Conservation (phyloP, 64 coral and sea anemone species). For the Stylophora pistillata region DNA sequence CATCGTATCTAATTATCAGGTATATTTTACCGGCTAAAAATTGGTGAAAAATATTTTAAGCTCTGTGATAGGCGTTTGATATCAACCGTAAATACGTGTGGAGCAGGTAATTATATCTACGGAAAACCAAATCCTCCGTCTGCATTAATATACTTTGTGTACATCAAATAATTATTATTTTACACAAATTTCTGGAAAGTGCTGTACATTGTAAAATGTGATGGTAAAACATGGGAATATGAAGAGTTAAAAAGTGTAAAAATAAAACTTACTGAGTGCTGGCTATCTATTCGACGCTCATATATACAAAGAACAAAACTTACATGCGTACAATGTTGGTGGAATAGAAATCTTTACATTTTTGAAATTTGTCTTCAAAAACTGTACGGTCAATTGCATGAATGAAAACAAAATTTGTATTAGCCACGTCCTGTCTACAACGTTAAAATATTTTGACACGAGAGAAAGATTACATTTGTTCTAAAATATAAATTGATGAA, state of each 20-base stretch:
- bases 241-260: not conserved
- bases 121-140: not conserved
- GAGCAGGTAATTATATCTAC: not conserved
- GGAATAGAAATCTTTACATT: not conserved
- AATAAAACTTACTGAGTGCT: not conserved
- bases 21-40: not conserved
- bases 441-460: not conserved
- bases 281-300: not conserved
- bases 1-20: not conserved
- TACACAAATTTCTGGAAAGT: not conserved
- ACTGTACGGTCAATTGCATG: not conserved
- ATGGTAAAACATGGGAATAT: not conserved
- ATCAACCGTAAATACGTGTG: not conserved
- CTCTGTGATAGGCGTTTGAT: too few species aligned
- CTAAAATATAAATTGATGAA: not conserved
- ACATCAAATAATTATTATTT: not conserved
- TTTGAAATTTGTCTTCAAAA: not conserved
- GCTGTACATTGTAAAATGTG: not conserved
- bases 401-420: not conserved
- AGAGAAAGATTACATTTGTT: not conserved
- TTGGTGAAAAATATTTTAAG: conserved; percentile 2
- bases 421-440: not conserved
- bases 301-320: not conserved
- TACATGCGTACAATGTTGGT: not conserved
- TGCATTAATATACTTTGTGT: not conserved